Conservation (phyloP, 2,888 invertebrate species). For the Epinotia ramella region DNA sequence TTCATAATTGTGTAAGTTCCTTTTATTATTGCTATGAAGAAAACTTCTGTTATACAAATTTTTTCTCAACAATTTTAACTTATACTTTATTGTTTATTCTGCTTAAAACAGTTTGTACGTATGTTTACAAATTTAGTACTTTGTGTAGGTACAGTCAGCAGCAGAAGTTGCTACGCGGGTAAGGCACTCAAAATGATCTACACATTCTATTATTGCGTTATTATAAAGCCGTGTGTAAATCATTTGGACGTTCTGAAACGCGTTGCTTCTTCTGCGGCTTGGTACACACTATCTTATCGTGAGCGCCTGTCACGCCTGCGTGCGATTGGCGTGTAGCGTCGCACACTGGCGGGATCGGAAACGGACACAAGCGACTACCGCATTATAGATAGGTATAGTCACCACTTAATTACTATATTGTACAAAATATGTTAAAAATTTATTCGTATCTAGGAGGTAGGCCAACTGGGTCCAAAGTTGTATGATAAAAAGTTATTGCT, state of each 20-base stretch:
- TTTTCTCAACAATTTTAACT: constrained; percentile 74
- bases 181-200: too few species aligned
- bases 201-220: too few species aligned
- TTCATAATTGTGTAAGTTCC: constrained; percentile 71
- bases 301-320: constrained; percentile 12
- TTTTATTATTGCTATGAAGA: constrained; percentile 75
- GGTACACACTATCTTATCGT: constrained; percentile 25
- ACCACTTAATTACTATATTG: constrained; percentile 41
- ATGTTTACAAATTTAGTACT: constrained; percentile 53
- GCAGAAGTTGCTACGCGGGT: too few species aligned
- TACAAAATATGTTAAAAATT: constrained; percentile 46
- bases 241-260: too few species aligned
- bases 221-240: too few species aligned
- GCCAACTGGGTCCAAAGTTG: constrained; percentile 64
- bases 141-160: constrained; percentile 26
- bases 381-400: constrained; percentile 32
- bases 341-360: neutral
- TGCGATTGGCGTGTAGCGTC: neutral
- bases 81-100: constrained; percentile 58
- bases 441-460: constrained; percentile 61
- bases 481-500: constrained; percentile 49
- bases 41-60: constrained; percentile 73
- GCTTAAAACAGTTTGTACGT: constrained; percentile 60
- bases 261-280: neutral
- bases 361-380: constrained; percentile 23